These are phyloP conservation scores for Escarpia spicata DNA, from an alignment of 2,888 invertebrate genomes.

Conservation along the genomic window DNA sequence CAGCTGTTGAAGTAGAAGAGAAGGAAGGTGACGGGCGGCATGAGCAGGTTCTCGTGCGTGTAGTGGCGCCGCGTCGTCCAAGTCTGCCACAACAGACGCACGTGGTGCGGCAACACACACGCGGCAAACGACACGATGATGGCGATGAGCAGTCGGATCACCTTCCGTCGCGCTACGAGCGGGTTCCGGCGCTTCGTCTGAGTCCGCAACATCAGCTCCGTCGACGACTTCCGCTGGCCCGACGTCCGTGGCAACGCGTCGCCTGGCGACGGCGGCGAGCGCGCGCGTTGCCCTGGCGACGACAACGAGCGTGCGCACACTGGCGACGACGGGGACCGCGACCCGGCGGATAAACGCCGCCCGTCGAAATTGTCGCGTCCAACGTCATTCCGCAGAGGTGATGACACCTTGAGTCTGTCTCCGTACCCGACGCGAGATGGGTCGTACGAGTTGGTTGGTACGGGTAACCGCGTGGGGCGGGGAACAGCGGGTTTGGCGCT, in stretches of 20 bases:
- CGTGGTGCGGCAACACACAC: conserved; percentile 90
- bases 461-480: not conserved
- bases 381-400: not conserved
- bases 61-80: conserved; percentile 67
- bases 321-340: not conserved
- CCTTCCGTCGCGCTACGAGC: conserved; percentile 81
- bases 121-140: conserved; percentile 88
- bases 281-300: not conserved
- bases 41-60: not conserved
- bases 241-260: not conserved
- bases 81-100: conserved; percentile 78
- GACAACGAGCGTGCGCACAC: not conserved
- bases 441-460: not conserved
- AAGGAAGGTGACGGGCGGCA: conserved; percentile 8
- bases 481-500: not conserved
- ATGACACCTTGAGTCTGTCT: not conserved
- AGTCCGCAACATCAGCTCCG: not conserved
- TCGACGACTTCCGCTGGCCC: not conserved
- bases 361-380: not conserved
- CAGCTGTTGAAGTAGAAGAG: conserved; percentile 53
- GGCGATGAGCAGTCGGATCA: conserved; percentile 87
- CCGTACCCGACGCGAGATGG: not conserved
- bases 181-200: conserved; percentile 36
- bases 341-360: not conserved
- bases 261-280: not conserved